Evolutionary conservation across 2,888 invertebrate species (phyloP), one percentile per base, ranked within the genome.

Genomic region (Drosophila pseudotalamancana): DNA sequence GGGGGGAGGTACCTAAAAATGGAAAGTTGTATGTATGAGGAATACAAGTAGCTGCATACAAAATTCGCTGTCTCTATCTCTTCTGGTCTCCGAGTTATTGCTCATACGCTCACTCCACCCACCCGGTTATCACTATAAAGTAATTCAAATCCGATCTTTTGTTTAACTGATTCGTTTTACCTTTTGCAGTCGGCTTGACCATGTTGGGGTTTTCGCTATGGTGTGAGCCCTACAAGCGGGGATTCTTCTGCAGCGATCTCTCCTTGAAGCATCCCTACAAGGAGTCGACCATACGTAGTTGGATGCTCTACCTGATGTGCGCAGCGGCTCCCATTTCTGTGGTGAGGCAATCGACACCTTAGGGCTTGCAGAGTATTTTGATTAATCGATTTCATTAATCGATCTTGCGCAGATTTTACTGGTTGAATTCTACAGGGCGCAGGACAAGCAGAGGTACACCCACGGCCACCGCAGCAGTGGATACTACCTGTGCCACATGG

Each of bases 161-260:
- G 29, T 11, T 39, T 25, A 1, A 40, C 16, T 29, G 23, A 8
- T 48, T 31, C 9, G 4, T 31, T 32, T 23, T 1, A 19, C 9
- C 1, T 5, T 1, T 21, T 94, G 27, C 94, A 97, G 97, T 96
- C 89, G 95, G 95, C 53, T 93, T 96, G 81, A 93, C 95, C 8
- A 94, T 97, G 81, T 91, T 96, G 68, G 92, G 94, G 60, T 94
- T 95, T 85, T 95, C 93, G 88, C 87, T 95, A 31, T 94, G 94
- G 93, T 96, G 95, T 18, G 92, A 93, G 49, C 96, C 97, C 0
- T 95, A 94, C 90, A 92, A 95, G 71, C 92, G 98, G 65, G 99
- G 99, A 21, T 98, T 98, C 93, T 98, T 97, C 93, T 99, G 99
- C 92, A 95, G 97, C 90, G 99, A 99, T 92, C 96, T 97, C 88